Conservation (phyloP, 1,140 invertebrate species). For the Subanguina moxae region DNA sequence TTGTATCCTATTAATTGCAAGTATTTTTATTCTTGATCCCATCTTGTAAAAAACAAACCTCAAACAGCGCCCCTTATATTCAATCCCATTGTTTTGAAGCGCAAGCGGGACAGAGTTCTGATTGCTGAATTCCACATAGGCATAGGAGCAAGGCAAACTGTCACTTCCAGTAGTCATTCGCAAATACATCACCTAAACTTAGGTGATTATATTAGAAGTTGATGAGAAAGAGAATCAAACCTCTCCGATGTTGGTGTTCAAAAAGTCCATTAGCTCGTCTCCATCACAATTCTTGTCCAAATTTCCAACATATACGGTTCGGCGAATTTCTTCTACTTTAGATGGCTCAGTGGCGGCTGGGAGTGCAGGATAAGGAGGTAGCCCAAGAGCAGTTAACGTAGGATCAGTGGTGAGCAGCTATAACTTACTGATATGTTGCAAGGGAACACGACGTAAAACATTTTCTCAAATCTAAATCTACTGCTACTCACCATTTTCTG, state of each 20-base stretch:
- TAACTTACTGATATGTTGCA: not conserved
- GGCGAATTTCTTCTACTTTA: slow-evolving; percentile 90
- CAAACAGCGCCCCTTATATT: slow-evolving; percentile 67
- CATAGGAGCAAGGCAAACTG: slow-evolving; percentile 68
- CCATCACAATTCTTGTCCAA: slow-evolving; percentile 50
- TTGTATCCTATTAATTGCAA: slow-evolving; percentile 50
- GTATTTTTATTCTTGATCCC: slow-evolving; percentile 11
- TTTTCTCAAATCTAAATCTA: too few relatives aligned
- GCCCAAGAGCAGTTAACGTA: slow-evolving; percentile 73
- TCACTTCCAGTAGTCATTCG: slow-evolving; percentile 83
- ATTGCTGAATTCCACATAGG: slow-evolving; percentile 87
- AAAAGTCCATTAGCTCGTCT: slow-evolving; percentile 52
- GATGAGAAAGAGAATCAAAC: slow-evolving; percentile 32
- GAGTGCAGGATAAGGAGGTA: slow-evolving; percentile 85
- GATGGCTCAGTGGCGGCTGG: slow-evolving; percentile 81
- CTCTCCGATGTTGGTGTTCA: slow-evolving; percentile 56
- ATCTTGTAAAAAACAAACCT: slow-evolving; percentile 56
- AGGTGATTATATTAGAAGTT: too few relatives aligned
- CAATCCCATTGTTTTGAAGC: slow-evolving; percentile 75
- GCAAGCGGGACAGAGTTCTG: slow-evolving; percentile 81
- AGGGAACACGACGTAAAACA: not conserved
- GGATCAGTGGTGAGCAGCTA: slow-evolving; percentile 74
- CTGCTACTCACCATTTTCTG: slow-evolving; percentile 41
- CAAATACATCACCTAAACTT: slow-evolving; percentile 81
- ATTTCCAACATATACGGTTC: slow-evolving; percentile 78